Percentiles rank a stretch among this genome's conserved stretches.
Conservation (phyloP, 1,140 invertebrate genomes). For the Orius insidiosus region DNA sequence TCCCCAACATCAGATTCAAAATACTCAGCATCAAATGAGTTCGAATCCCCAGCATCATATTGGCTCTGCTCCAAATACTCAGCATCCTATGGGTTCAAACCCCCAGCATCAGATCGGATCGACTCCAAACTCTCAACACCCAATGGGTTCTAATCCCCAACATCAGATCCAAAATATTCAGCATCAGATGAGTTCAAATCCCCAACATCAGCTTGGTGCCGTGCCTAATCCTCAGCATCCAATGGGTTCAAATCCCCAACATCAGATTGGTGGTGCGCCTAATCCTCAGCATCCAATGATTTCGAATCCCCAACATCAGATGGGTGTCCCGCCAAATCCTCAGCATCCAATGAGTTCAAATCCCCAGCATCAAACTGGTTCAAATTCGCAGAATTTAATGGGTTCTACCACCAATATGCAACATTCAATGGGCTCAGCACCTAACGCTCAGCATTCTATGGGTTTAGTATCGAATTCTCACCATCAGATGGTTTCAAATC, state of each 20-base stretch:
- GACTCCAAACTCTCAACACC: background rate
- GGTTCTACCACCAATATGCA: background rate
- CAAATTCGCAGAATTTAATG: background rate
- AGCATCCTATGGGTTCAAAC: background rate
- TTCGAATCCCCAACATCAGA: background rate
- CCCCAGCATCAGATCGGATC: background rate
- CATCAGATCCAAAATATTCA: background rate
- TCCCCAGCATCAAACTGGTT: too few relatives aligned
- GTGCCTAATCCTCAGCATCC: background rate
- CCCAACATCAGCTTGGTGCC: background rate
- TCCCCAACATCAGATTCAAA: background rate
- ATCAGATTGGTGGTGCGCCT: background rate
- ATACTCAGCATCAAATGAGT: background rate
- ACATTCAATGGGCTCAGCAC: background rate
- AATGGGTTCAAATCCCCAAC: background rate
- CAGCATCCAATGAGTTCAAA: background rate
- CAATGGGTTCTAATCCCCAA: background rate
- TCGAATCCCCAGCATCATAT: background rate
- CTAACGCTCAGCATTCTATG: background rate
- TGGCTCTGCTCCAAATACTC: background rate
- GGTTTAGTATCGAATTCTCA: background rate
- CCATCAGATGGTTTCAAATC: too few relatives aligned
- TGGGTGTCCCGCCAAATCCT: background rate
- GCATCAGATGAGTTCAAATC: constrained; percentile 1
- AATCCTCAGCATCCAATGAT: background rate